Evolutionary conservation across 2,113 vertebrate species (phyloP).

Genomic region (Petroica traversi): DNA sequence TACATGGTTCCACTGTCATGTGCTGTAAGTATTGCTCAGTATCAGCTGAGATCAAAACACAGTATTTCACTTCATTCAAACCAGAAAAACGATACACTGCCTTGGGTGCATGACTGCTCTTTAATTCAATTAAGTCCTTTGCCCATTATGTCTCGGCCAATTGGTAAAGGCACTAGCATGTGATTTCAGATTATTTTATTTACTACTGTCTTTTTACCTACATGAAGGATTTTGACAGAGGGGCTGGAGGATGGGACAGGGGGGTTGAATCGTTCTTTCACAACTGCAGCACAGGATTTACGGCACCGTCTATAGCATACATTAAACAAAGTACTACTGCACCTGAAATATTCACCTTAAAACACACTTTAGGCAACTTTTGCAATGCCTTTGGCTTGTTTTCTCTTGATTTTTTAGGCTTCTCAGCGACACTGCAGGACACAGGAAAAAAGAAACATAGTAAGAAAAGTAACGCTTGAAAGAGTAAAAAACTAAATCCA

Average conservation of each 20-base stretch:
- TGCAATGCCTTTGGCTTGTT: not conserved
- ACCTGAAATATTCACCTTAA: not conserved
- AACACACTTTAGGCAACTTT: not conserved
- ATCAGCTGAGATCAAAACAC: not conserved
- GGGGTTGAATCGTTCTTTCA: not conserved
- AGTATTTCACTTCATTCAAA: not conserved
- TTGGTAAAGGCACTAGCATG: not conserved
- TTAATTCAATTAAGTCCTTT: not conserved
- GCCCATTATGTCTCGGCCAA: not conserved
- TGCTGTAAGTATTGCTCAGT: not conserved
- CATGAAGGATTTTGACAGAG: not conserved
- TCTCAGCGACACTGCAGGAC: not conserved
- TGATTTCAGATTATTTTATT: not conserved
- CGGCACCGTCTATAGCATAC: not conserved
- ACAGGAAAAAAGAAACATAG: constrained; percentile 5
- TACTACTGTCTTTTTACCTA: not conserved
- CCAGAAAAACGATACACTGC: not conserved
- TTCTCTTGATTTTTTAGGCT: not conserved
- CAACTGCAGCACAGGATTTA: not conserved
- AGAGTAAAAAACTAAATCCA: not conserved
- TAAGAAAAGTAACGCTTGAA: not conserved
- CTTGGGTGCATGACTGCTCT: not conserved
- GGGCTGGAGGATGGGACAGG: fast-evolving
- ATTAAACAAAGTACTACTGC: not conserved
- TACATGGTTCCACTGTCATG: fast-evolving